phyloP scores from a whole-genome alignment of 2,888 invertebrate species.

The Tillus elongatus region DNA sequence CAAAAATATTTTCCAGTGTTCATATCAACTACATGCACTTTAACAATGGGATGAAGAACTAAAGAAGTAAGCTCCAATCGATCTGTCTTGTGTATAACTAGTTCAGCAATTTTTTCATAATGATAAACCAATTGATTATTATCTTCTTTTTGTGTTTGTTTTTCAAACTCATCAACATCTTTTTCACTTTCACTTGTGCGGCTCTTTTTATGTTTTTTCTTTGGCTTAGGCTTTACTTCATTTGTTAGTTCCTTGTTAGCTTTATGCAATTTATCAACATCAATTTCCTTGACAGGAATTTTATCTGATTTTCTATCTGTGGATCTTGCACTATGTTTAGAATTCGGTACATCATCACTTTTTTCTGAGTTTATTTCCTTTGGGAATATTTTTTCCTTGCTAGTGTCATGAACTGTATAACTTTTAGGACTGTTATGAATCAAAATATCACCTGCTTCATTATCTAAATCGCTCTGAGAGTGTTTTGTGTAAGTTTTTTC shows the following conservation, averaged over 20 bases:
- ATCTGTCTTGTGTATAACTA: constrained; percentile 51
- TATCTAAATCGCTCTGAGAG: constrained; percentile 10
- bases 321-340: constrained; percentile 8
- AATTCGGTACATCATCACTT: constrained; percentile 5
- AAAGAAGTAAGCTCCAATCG: constrained; percentile 49
- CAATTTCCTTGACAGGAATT: background rate
- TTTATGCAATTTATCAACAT: background rate
- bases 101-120: constrained; percentile 41
- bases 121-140: constrained; percentile 18
- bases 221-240: constrained; percentile 7
- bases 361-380: no score
- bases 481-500: constrained; percentile 18
- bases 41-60: constrained; percentile 53
- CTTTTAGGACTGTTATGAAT: constrained; percentile 20
- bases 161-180: background rate
- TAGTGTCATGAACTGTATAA: no score
- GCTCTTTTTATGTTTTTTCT: constrained; percentile 11
- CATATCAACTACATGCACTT: constrained; percentile 51
- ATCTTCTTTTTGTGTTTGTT: constrained; percentile 8
- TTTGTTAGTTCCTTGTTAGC: constrained; percentile 4
- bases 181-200: constrained; percentile 5
- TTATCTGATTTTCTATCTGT: no score
- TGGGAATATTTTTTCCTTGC: no score
- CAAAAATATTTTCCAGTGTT: constrained; percentile 47
- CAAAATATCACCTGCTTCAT: constrained; percentile 24